Percentiles rank a stretch among this genome's conserved stretches.
phyloP scores from a whole-genome alignment of 2,888 invertebrate species.

The Crioceris asparagi region DNA sequence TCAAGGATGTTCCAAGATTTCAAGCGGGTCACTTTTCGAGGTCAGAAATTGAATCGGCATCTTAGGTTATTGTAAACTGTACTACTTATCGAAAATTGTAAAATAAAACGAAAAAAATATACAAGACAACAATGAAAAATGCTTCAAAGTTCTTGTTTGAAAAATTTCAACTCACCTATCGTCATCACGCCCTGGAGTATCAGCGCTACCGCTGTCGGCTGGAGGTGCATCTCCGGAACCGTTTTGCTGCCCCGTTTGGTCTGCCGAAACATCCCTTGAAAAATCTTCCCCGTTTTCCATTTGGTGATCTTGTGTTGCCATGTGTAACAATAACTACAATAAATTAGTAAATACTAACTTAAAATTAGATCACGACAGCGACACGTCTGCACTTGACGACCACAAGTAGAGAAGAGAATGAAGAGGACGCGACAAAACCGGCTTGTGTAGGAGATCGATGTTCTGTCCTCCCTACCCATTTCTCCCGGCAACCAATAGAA shows the following conservation, averaged over 20 bases:
- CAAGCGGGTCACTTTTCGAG: constrained; percentile 6
- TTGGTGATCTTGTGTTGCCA: constrained; percentile 53
- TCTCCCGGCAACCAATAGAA: constrained; percentile 13
- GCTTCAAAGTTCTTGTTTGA: too few species aligned
- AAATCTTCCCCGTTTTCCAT: constrained; percentile 73
- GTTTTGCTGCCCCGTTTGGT: constrained; percentile 45
- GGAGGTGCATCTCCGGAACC: constrained; percentile 57
- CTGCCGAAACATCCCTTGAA: constrained; percentile 58
- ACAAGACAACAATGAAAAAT: constrained; percentile 1
- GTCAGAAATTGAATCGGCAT: constrained; percentile 4
- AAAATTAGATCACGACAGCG: constrained; percentile 12
- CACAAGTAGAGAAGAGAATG: constrained; percentile 31
- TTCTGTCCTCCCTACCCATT: constrained; percentile 9
- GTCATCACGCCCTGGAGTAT: constrained; percentile 69
- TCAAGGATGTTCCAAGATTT: constrained; percentile 26
- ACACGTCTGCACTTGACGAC: constrained; percentile 30
- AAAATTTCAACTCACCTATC: constrained; percentile 51
- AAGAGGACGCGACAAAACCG: constrained; percentile 10
- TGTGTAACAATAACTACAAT: constrained; percentile 20
- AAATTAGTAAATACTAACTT: constrained; percentile 3
- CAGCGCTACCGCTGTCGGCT: constrained; percentile 59
- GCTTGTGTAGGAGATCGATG: constrained; percentile 9
- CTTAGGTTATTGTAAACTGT: neutral
- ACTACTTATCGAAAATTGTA: neutral
- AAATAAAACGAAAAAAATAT: constrained; percentile 1